Conservation (phyloP, 2,113 vertebrate species). For the Oreochromis tanganicae region DNA sequence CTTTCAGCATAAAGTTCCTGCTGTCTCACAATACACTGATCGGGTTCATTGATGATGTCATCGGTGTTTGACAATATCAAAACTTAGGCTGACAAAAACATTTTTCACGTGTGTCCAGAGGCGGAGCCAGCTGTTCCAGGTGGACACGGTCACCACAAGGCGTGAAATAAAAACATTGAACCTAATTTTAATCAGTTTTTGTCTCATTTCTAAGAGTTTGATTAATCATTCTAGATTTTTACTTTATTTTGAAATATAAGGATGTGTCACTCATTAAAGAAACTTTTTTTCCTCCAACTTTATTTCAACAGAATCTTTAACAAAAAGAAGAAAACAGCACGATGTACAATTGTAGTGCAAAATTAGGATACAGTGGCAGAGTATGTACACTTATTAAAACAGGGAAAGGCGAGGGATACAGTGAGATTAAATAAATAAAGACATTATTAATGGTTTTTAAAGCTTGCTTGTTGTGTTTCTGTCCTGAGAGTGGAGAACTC, state of each 20-base stretch:
- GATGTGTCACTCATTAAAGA: not conserved
- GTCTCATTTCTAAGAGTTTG: not conserved
- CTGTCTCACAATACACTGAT: not conserved
- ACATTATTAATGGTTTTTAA: not conserved
- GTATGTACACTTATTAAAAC: not conserved
- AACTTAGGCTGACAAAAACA: not conserved
- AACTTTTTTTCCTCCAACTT: not conserved
- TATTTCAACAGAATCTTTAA: not conserved
- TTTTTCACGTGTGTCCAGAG: not conserved
- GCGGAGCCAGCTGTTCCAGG: not conserved
- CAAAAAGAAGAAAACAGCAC: fast-evolving
- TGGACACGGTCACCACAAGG: not conserved
- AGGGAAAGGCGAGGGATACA: fast-evolving
- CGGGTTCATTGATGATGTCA: not conserved
- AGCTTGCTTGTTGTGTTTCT: not conserved
- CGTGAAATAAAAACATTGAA: fast-evolving
- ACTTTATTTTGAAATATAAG: fast-evolving
- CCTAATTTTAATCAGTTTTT: not conserved
- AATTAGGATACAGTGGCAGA: not conserved
- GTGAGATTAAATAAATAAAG: not conserved
- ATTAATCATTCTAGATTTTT: not conserved
- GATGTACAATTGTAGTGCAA: not conserved
- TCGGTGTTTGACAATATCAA: not conserved
- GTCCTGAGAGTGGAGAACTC: not conserved
- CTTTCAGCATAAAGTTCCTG: not conserved